Base-by-base conservation (phyloP, 2,888 invertebrate genomes). In the Parochlus steinenii region DNA sequence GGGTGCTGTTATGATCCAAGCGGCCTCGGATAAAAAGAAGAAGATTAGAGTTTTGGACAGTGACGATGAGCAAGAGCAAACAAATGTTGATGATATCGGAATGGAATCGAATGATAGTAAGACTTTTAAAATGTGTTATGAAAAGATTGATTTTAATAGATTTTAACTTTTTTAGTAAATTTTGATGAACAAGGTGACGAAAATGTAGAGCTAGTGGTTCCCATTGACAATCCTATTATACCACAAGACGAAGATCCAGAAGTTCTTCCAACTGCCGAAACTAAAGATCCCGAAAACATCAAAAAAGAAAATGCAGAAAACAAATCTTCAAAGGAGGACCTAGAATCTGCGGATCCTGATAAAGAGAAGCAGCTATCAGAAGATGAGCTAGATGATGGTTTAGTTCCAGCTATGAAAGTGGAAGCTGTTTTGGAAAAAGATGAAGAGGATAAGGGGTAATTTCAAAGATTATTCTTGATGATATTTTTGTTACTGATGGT, bases 21-120 rank as follows among this genome's bases (percentile, higher is more conserved):
- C 34, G 10, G 27, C 14, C 3, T 28, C 20, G 7, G 28, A 28
- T 2, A 34, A 34, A n/a, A 32, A 24, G 16, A 34, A 34, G n/a
- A 34, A 34, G 11, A 12, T 11, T 3, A 18, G 28, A 6, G 27
- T 34, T 4, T 17, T 34, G 5, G 34, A 34, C 2, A 34, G 34
- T 15, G 34, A 34, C 17, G 34, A 34, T 8, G 34, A 34, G 16
- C 28, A 34, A 3, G 24, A 34, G 16, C 28, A 28, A 10, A 34
- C 34, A 15, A 28, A 27, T 2, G 14, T 34, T n/a, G 34, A 34
- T 22, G 34, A 34, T 7, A 34, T 34, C 28, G 34, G 34, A 15
- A 14, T 19, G 5, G 28, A 12, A 19, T 8, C 12, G 2, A 34
- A 19, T 19, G 27, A 27, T 8, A 20, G 11, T 27, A 28, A 34